Conservation (phyloP, 2,888 invertebrate species). For the Eristalis intricaria region DNA sequence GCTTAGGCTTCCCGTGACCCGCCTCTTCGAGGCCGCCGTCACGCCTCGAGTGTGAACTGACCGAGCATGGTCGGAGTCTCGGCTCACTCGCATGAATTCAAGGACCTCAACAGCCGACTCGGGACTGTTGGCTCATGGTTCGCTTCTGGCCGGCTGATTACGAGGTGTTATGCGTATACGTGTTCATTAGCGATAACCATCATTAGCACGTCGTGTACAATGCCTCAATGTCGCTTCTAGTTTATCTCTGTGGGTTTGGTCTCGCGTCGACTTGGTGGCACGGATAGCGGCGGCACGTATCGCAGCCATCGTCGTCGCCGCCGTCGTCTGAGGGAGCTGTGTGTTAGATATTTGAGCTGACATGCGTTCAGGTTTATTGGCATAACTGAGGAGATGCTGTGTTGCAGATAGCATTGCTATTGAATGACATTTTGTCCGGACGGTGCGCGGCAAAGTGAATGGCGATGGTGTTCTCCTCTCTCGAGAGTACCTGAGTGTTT, state of each 20-base stretch:
- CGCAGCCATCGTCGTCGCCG: slow-evolving; percentile 8
- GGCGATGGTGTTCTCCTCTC: background rate
- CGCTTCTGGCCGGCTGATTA: slow-evolving; percentile 62
- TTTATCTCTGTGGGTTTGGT: slow-evolving; percentile 68
- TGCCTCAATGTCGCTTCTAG: slow-evolving; percentile 70
- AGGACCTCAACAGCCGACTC: slow-evolving; percentile 23
- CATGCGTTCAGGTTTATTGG: slow-evolving; percentile 71
- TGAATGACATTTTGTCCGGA: slow-evolving; percentile 65
- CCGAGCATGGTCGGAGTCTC: background rate
- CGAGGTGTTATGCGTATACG: slow-evolving; percentile 72
- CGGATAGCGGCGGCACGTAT: slow-evolving; percentile 45
- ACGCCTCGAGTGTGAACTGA: background rate
- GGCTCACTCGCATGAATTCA: slow-evolving; percentile 48
- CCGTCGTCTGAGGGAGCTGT: slow-evolving; percentile 19
- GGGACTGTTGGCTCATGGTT: background rate
- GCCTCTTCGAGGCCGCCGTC: background rate
- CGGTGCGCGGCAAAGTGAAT: background rate
- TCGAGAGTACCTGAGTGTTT: background rate
- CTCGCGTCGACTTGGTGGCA: slow-evolving; percentile 39
- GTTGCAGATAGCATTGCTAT: slow-evolving; percentile 53
- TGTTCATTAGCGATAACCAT: slow-evolving; percentile 72
- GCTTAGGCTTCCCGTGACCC: background rate
- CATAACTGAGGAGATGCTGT: slow-evolving; percentile 65
- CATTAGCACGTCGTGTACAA: slow-evolving; percentile 72
- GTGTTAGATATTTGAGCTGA: slow-evolving; percentile 71